Evolutionary conservation across 2,113 vertebrate species (phyloP).

Genomic region (Nerophis lumbriciformis): DNA sequence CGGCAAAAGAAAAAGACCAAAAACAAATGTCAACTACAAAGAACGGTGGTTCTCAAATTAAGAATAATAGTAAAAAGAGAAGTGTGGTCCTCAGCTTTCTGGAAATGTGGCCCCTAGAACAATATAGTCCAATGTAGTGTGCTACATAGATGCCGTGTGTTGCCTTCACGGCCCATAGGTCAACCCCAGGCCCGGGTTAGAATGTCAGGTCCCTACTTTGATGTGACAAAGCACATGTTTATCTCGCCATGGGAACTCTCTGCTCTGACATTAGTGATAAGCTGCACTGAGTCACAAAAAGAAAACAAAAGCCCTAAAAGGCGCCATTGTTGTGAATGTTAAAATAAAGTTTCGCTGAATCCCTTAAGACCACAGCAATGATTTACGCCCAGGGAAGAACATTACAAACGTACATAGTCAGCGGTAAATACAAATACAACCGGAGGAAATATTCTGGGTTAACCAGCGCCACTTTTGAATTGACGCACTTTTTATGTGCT

Average conservation of each 20-base stretch:
- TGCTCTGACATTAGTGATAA: slow-evolving; percentile 1
- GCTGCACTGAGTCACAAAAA: not conserved
- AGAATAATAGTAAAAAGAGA: too few relatives aligned
- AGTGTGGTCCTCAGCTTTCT: too few relatives aligned
- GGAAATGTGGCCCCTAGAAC: too few relatives aligned
- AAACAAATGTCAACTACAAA: too few relatives aligned
- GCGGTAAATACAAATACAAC: slow-evolving; percentile 10
- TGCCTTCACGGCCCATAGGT: slow-evolving; percentile 32
- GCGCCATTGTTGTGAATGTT: not conserved
- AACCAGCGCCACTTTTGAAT: not conserved
- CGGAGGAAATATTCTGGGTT: not conserved
- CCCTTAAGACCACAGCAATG: slow-evolving; percentile 1
- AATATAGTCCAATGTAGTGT: not conserved
- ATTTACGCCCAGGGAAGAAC: slow-evolving; percentile 41
- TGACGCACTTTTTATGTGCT: slow-evolving; percentile 26
- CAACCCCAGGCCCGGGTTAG: slow-evolving; percentile 17
- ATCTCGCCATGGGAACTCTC: slow-evolving; percentile 22
- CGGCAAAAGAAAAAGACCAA: too few relatives aligned
- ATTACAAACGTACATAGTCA: slow-evolving; percentile 36
- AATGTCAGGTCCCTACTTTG: slow-evolving; percentile 34
- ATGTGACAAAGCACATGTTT: slow-evolving; percentile 24
- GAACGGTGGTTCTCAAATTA: too few relatives aligned
- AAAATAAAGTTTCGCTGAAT: not conserved
- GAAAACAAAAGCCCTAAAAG: slow-evolving; percentile 1
- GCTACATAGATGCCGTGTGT: not conserved